Evolutionary conservation across 2,888 invertebrate species (phyloP), one percentile per base, ranked within the genome.

Genomic region (Hyppa rectilinea): DNA sequence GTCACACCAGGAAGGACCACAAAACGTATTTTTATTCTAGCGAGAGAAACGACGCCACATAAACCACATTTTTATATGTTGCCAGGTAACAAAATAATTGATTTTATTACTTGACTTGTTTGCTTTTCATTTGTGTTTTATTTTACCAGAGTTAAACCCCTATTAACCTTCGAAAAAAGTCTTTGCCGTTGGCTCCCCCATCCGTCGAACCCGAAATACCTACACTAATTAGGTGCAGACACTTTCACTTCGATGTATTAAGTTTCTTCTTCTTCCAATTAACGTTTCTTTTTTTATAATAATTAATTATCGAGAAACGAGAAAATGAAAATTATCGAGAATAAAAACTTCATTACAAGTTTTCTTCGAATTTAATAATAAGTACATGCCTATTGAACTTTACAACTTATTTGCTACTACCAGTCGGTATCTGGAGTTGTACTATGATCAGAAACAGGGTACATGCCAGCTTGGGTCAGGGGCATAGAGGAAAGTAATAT

Each of bases 231-330:
- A 10, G 4, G 3, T 26, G 20, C 34, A 34, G 10, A 38, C 12
- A 29, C 36, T 47, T 65, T 65, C 64, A 59, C 36, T 26, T 34
- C 26, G 14, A 40, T 40, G 31, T n/a, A 29, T 2, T 29, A 14
- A 20, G 1, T 31, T 5, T 26, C 10, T 31, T 34, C 12, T n/a
- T 31, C n/a, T n/a, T 40, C 43, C 7, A 40, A 17, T 23, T 23
- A 43, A 12, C 12, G 17, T 55, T 31, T 40, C 29, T 31, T 17
- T 14, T 23, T 10, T 3, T 34, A 55, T 31, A n/a, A n/a, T n/a
- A n/a, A n/a, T n/a, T n/a, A n/a, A n/a, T n/a, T n/a, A n/a, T n/a
- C n/a, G n/a, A n/a, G n/a, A n/a, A n/a, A n/a, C 12, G 20, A 10
- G 1, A 29, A 17, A 29, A 14, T 49, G 5, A 4, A n/a, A 62